A percentile compares a stretch with the other conserved stretches of the same genome.
These are phyloP conservation scores for Troilus luridus DNA, from an alignment of 2,888 invertebrate genomes.

Conservation along the genomic window DNA sequence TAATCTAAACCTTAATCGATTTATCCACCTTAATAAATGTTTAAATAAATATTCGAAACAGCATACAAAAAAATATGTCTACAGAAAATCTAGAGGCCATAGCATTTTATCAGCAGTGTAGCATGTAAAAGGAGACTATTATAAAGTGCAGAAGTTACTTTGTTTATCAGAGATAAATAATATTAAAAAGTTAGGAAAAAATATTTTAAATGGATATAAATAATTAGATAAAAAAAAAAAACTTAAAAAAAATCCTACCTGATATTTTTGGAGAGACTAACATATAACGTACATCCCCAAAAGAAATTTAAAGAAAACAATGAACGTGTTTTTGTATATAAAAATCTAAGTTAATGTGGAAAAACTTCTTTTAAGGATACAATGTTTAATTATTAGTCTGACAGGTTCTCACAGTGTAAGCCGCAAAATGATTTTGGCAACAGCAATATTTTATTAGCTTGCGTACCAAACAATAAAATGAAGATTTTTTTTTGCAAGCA, in stretches of 20 bases:
- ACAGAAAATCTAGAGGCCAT: constrained; percentile 56
- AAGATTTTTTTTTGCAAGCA: too few relatives aligned
- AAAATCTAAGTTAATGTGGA: not conserved
- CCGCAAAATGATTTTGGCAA: not conserved
- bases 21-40: not conserved
- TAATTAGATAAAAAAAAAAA: constrained; percentile 5
- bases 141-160: constrained; percentile 50
- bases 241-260: not conserved
- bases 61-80: constrained; percentile 51
- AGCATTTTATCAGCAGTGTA: constrained; percentile 53
- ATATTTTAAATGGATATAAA: not conserved
- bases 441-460: not conserved
- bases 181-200: not conserved
- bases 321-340: not conserved
- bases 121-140: constrained; percentile 46
- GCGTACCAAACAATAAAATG: too few relatives aligned
- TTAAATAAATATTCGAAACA: constrained; percentile 33
- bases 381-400: not conserved
- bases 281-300: not conserved
- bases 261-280: constrained; percentile 19
- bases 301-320: not conserved
- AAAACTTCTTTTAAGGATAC: not conserved
- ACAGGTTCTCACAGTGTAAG: not conserved
- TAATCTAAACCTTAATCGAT: constrained; percentile 5
- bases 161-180: not conserved